phyloP scores from a whole-genome alignment of 1,140 invertebrate species.

The Dendroctonus valens region DNA sequence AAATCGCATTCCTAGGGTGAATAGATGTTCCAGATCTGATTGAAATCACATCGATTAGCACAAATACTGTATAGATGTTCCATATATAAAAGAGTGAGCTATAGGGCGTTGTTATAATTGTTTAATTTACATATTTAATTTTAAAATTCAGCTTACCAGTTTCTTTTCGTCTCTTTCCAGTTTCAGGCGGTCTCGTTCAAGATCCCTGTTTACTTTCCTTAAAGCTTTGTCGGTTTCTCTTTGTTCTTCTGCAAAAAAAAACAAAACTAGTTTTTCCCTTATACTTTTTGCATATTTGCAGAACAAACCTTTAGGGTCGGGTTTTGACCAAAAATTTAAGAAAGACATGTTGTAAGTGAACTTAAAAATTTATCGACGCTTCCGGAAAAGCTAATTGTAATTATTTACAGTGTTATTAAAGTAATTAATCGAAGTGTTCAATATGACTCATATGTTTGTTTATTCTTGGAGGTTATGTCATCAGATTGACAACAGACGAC shows the following conservation, averaged over 20 bases:
- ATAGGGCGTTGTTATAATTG: too few species aligned
- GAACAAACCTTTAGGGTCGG: slow-evolving; percentile 47
- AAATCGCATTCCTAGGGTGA: too few species aligned
- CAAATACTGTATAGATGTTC: too few species aligned
- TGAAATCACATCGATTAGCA: too few species aligned
- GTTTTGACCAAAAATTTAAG: slow-evolving; percentile 47
- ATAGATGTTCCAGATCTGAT: too few species aligned
- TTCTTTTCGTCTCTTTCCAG: slow-evolving; percentile 89
- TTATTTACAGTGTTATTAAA: not conserved
- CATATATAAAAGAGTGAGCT: too few species aligned
- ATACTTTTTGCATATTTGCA: slow-evolving; percentile 1
- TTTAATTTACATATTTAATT: not conserved
- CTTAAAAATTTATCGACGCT: not conserved
- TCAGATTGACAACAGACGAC: not conserved
- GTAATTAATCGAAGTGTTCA: not conserved
- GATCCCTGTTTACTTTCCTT: slow-evolving; percentile 75
- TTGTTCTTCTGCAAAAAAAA: slow-evolving; percentile 70
- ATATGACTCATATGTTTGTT: slow-evolving; percentile 4
- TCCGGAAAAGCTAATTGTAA: not conserved
- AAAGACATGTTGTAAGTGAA: slow-evolving; percentile 25
- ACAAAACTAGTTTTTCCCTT: slow-evolving; percentile 27
- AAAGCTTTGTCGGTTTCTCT: slow-evolving; percentile 76
- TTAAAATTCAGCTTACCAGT: slow-evolving; percentile 57
- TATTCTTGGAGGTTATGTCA: slow-evolving; percentile 20
- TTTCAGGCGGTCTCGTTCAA: slow-evolving; percentile 76